Evolutionary conservation across 1,140 invertebrate genomes (phyloP), one percentile per base, ranked within the genome.

Genomic region (Harpegnathos saltator): DNA sequence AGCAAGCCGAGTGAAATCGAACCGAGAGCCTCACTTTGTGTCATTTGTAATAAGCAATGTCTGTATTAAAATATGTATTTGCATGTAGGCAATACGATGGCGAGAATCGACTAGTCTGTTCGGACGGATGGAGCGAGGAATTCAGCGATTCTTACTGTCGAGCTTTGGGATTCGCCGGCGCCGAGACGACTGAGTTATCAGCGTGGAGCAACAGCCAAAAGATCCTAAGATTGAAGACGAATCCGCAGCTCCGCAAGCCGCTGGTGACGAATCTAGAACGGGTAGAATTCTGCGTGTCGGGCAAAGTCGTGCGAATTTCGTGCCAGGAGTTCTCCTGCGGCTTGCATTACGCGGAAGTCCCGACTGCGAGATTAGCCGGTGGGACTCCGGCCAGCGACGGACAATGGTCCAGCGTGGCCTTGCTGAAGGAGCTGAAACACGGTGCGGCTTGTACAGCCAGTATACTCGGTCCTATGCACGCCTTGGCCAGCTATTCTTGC

Each of bases 271-370:
- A 94, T 85, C 90, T 96, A 44, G 92, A 94, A 82, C 89, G 91
- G 19, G 85, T 87, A 44, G 91, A 93, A n/a, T 83, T 84, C 29
- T 96, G 95, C 68, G 74, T 89, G n/a, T 91, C 93, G 24, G 91
- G 92, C 48, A 92, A 93, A 75, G 90, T 95, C 50, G 93, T 96
- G 0, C 94, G 95, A 68, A 85, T 96, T 0, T 93, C 94, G 12
- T 96, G 96, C 90, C 94, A 96, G 89, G 95, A 96, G 86, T 96
- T 95, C 82, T 94, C 91, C 58, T 96, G 95, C 83, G 95, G 95
- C 29, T 92, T 93, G 29, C 91, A 94, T 58, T 89, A 93, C 44
- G 90, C 90, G 19, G 91, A 94, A 24, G 92, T 90, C 58, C 91
- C 87, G 62, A 92, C 93, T 7, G 95, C 94, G 9, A 90, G 95